These are phyloP conservation scores for Folsomia manolachei DNA, from an alignment of 2,888 invertebrate species.

Conservation along the genomic window DNA sequence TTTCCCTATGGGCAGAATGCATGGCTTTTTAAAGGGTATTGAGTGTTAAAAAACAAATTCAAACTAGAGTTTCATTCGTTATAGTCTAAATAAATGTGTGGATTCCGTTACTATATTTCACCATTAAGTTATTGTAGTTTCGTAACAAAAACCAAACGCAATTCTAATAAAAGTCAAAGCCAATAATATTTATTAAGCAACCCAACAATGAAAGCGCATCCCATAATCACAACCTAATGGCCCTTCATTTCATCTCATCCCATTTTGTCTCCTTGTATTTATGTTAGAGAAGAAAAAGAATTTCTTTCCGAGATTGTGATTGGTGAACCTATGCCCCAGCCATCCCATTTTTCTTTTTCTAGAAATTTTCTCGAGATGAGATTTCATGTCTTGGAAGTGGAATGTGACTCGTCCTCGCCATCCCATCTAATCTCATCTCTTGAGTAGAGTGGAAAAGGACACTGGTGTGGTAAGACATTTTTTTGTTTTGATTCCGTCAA, in stretches of 20 bases:
- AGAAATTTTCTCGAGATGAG: not conserved
- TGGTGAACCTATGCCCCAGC: not conserved
- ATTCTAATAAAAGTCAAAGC: no score
- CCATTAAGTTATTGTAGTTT: no score
- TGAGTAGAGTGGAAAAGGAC: not conserved
- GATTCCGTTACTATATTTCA: no score
- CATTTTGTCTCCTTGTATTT: not conserved
- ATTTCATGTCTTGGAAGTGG: not conserved
- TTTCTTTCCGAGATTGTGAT: no score
- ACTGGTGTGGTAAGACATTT: slow-evolving; percentile 14
- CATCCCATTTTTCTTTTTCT: not conserved
- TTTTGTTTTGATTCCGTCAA: slow-evolving; percentile 16
- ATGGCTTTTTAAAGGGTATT: no score
- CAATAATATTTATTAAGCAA: no score
- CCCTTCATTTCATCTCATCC: not conserved
- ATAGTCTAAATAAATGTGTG: no score
- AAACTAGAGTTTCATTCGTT: no score
- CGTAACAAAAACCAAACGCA: no score
- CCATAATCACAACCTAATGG: not conserved
- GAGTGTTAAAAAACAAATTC: no score
- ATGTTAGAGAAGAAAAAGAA: no score
- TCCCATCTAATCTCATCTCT: not conserved
- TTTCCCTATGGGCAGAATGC: not conserved
- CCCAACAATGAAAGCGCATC: not conserved
- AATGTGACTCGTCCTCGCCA: slow-evolving; percentile 7